These are phyloP conservation scores for Drosophila villosipedis DNA, from an alignment of 2,888 invertebrate species.

Conservation along the genomic window DNA sequence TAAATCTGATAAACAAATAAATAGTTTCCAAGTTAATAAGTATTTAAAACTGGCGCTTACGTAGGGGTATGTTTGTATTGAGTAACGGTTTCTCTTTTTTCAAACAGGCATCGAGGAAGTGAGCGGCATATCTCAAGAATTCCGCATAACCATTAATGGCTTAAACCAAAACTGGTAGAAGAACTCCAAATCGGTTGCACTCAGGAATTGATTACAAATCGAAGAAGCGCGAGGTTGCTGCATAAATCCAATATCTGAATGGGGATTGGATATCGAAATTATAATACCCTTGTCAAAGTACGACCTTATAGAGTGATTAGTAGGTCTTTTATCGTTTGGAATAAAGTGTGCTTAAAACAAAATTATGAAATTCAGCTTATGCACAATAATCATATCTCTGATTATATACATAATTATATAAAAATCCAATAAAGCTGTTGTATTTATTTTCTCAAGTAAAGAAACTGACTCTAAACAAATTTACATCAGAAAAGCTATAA, in stretches of 20 bases:
- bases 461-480: background rate
- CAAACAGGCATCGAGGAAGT: constrained; percentile 50
- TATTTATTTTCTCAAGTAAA: background rate
- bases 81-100: background rate
- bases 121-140: constrained; percentile 47
- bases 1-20: constrained; percentile 15
- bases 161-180: constrained; percentile 26
- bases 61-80: background rate
- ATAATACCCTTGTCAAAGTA: constrained; percentile 8
- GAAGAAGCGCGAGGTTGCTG: constrained; percentile 35
- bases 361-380: background rate
- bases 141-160: constrained; percentile 51
- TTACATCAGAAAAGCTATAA: background rate
- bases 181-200: constrained; percentile 11
- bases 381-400: background rate
- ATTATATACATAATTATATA: background rate
- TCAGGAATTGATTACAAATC: constrained; percentile 27
- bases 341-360: background rate
- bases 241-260: background rate
- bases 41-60: background rate
- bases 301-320: background rate
- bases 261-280: background rate
- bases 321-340: background rate
- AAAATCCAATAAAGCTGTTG: background rate
- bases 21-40: background rate